Evolutionary conservation across 2,797 vertebrate genomes (phyloP), one percentile per base, ranked within the genome.

Genomic region (Glyptemys insculpta): DNA sequence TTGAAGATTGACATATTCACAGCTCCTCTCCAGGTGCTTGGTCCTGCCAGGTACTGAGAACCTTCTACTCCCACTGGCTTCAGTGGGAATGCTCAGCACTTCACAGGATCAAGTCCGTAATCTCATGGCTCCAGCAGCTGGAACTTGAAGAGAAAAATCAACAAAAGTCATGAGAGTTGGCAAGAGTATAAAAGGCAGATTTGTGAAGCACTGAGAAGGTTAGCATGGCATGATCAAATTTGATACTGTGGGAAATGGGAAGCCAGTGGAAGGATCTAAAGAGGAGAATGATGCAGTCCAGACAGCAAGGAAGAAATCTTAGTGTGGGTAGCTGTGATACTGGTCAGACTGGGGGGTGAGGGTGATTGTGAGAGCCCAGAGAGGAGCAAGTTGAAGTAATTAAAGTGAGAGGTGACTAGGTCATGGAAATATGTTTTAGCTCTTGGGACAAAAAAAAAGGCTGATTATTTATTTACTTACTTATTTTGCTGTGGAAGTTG

Each of bases 21-120:
- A 88, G 25, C 6, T 49, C 52, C n/a, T 54, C 52, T 57, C 25
- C 25, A 57, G 56, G 25, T 57, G 56, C 27, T 29, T 57, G 27
- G 27, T 27, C 56, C 56, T 57, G 56, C 56, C 56, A 27, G 4
- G 27, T 57, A 57, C 56, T 57, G 11, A 57, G 56, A 27, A 57
- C 56, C 56, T 57, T 57, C 56, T 29, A 29, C 5, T 29, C 56
- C 56, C 27, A 57, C 12, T 82, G 54, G 4, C 23, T 68, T 15
- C 34, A 68, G 29, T n/a, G 19, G 34, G 19, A 21, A 31, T 68
- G 8, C 9, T 91, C 44, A 49, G 65, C 80, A 52, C 52, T 14
- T 76, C 1, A 0, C 1, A 21, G 84, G 2, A 72, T 9, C 57
- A 59, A 89, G 86, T 12, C 2, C 53, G 5, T 37, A 68, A 2